Percentiles rank a stretch among this genome's conserved stretches.
phyloP scores from a whole-genome alignment of 2,888 invertebrate genomes.

The Drosophila mulleri region DNA sequence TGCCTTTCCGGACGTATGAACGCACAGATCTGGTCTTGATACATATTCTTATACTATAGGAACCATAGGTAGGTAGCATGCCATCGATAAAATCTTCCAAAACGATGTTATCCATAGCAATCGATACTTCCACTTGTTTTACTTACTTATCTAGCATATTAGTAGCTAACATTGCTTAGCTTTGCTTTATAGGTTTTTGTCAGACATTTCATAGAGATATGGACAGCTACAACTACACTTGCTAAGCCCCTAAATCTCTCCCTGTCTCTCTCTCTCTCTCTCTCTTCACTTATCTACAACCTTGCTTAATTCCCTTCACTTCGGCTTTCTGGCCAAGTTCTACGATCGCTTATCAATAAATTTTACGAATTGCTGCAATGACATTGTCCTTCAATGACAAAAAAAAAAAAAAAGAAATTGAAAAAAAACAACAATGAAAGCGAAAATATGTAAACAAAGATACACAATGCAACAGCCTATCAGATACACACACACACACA shows the following conservation, averaged over 20 bases:
- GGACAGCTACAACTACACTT: too few relatives aligned
- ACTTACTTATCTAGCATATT: too few relatives aligned
- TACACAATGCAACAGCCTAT: conserved; percentile 52
- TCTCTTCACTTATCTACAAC: conserved; percentile 23
- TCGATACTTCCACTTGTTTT: too few relatives aligned
- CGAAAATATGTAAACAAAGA: conserved; percentile 65
- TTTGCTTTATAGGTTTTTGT: too few relatives aligned
- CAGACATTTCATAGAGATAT: too few relatives aligned
- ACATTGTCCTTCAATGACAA: conserved; percentile 74
- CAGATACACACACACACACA: conserved; percentile 34
- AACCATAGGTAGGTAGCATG: background rate
- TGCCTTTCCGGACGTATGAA: background rate
- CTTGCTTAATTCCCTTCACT: conserved; percentile 51
- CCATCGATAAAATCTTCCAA: background rate
- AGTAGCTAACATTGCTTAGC: too few relatives aligned
- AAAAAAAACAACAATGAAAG: conserved; percentile 34
- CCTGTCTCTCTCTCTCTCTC: background rate
- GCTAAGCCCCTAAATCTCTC: background rate
- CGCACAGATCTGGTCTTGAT: background rate
- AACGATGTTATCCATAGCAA: background rate
- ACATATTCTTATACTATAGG: background rate
- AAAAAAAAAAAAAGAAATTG: conserved; percentile 1
- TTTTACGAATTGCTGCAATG: conserved; percentile 48
- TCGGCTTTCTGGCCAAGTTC: conserved; percentile 47
- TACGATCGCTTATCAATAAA: conserved; percentile 67